Base-by-base conservation (phyloP, 2,113 vertebrate genomes). In the Calidris pugnax region DNA sequence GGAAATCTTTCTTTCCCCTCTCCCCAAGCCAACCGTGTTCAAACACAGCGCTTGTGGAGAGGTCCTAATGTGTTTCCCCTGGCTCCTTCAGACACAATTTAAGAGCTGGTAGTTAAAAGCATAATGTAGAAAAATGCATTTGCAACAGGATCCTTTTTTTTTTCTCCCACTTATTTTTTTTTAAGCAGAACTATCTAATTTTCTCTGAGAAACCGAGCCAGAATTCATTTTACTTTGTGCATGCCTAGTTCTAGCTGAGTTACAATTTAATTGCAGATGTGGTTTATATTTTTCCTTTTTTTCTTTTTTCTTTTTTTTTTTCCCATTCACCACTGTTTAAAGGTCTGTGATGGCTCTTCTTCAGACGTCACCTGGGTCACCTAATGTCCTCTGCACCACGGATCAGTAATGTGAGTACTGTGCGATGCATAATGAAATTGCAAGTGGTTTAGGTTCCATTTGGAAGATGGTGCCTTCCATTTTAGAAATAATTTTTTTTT, bases 71-170 rank as follows among this genome's bases (percentile, higher is more conserved):
- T 75, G 60, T 89, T 81, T 91, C 74, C 59, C 68, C 86, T 72
- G 73, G 60, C 56, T 66, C 84, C 66, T 84, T 86, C 77, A 78
- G 73, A 75, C 37, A 67, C 14, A 8, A 48, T 66, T 88, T 83
- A 90, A 93, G 68, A 88, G 59, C 79, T 74, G 37, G 19, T 62
- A 91, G 69, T 92, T 89, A 82, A 85, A 94, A 95, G 85, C 79
- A 68, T 68, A 94, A 90, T 50, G 51, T 16, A 93, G 56, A 83
- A 55, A 92, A 89, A 89, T 55, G 26, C 47, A 86, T 86, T 76
- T 90, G n/a, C 50, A 75, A 87, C 92, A 95, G 28, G 23, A 80
- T 74, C 71, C 33, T 17, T 69, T 93, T 23, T 23, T 74, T 93
- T 86, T 86, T 77, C 59, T 90, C 57, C 41, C 24, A 77, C 39